These are phyloP conservation scores for Lycaena phlaeas DNA, from an alignment of 2,888 invertebrate species.

Conservation along the genomic window DNA sequence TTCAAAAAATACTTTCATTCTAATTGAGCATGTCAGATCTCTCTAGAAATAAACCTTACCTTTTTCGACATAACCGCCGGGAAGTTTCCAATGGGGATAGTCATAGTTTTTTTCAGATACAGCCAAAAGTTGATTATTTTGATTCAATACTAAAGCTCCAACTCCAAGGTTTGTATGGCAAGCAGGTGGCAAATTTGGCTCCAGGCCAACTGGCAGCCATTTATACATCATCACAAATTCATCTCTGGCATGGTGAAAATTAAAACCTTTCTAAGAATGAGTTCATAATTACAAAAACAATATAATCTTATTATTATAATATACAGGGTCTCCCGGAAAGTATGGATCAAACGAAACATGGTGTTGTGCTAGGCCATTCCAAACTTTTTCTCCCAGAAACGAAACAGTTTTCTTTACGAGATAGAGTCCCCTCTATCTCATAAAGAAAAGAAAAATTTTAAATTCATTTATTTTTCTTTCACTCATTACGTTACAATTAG, in stretches of 20 bases:
- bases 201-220: constrained; percentile 79
- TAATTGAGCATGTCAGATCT: too few species aligned
- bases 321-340: too few species aligned
- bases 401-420: too few species aligned
- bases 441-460: too few species aligned
- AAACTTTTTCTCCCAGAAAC: too few species aligned
- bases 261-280: constrained; percentile 81
- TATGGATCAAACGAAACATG: too few species aligned
- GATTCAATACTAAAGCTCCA: constrained; percentile 89
- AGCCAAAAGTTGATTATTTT: constrained; percentile 81
- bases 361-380: too few species aligned
- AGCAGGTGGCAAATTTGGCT: constrained; percentile 80
- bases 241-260: constrained; percentile 90
- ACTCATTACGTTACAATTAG: too few species aligned
- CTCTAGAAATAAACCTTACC: too few species aligned
- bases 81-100: constrained; percentile 87
- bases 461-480: too few species aligned
- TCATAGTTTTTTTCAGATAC: constrained; percentile 82
- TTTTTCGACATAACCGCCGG: constrained; percentile 92
- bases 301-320: background rate
- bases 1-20: too few species aligned
- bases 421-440: too few species aligned
- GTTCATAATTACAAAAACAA: constrained; percentile 4
- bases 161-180: constrained; percentile 86
- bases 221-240: constrained; percentile 85